phyloP scores from a whole-genome alignment of 2,113 vertebrate genomes.

The Fregetta grallaria region DNA sequence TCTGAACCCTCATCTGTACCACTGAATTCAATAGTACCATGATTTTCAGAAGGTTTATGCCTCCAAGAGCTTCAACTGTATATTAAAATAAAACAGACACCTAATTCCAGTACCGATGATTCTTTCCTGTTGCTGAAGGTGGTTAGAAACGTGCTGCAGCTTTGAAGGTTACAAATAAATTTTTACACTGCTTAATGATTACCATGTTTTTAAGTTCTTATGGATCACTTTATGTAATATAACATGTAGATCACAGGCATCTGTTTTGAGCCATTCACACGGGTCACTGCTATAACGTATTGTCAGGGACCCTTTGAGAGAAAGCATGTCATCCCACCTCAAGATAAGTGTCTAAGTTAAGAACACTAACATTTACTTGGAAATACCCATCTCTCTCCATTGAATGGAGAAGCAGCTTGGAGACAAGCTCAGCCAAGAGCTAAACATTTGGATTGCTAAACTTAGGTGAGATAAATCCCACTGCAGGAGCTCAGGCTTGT shows the following conservation, averaged over 20 bases:
- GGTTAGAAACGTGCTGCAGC: background rate
- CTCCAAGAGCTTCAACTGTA: background rate
- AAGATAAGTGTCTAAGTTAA: background rate
- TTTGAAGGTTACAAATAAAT: background rate
- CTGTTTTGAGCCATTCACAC: background rate
- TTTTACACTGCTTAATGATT: background rate
- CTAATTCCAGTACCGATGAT: background rate
- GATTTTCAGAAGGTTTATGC: background rate
- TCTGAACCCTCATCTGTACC: background rate
- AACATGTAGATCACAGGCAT: background rate
- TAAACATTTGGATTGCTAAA: constrained; percentile 26
- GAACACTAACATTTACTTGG: background rate
- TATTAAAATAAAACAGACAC: background rate
- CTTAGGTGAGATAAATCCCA: constrained; percentile 1
- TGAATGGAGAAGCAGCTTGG: background rate
- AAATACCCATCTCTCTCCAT: background rate
- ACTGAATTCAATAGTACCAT: background rate
- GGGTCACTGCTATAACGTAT: background rate
- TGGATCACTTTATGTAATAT: background rate
- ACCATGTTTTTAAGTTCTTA: background rate
- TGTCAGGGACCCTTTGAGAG: background rate
- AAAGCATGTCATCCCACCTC: background rate
- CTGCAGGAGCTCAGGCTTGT: background rate
- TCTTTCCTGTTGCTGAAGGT: background rate
- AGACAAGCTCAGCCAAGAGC: background rate